Evolutionary conservation across 2,113 vertebrate genomes (phyloP), one percentile per base, ranked within the genome.

Genomic region (Candoia aspera): DNA sequence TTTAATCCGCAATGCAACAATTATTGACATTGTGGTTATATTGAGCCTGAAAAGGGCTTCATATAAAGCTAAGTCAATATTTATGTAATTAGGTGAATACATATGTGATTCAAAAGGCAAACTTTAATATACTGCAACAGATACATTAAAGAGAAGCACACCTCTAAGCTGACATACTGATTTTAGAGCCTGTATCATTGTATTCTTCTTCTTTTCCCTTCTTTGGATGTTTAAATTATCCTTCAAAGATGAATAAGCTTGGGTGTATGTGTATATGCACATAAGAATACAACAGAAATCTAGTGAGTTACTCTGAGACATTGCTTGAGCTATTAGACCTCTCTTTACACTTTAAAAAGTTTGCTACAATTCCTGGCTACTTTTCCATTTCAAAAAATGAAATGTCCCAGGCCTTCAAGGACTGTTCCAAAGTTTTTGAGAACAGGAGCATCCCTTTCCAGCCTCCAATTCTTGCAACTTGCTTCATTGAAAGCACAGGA

Each of bases 11-110:
- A n/a, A 96, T 91, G 92, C 92, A 95, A 97, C 95, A 96, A 94
- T 96, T 98, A 98, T 97, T 97, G 97, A 97, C 97, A 96, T 96
- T 91, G n/a, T 96, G 96, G 97, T 98, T 98, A 98, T 57, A 93
- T 64, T 1, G 87, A 96, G 94, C 92, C 92, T 93, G 90, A 94
- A 96, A 97, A 96, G 96, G 87, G 37, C 92, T 97, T 97, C 88
- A 97, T 95, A 95, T 94, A 96, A 97, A 95, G 83, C 60, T 97
- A 97, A 97, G 95, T 97, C 97, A 97, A 97, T 98, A 97, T 97
- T 98, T 97, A 97, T 97, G 93, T 97, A 97, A 98, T 97, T 96
- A 97, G 95, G 96, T 97, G 96, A 97, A 97, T 97, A 95, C 91
- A 95, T 96, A 96, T 96, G 96, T 96, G 96, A 97, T 97, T 97